Evolutionary conservation across 2,888 invertebrate genomes (phyloP).

Genomic region (Chrysotoxum bicinctum): DNA sequence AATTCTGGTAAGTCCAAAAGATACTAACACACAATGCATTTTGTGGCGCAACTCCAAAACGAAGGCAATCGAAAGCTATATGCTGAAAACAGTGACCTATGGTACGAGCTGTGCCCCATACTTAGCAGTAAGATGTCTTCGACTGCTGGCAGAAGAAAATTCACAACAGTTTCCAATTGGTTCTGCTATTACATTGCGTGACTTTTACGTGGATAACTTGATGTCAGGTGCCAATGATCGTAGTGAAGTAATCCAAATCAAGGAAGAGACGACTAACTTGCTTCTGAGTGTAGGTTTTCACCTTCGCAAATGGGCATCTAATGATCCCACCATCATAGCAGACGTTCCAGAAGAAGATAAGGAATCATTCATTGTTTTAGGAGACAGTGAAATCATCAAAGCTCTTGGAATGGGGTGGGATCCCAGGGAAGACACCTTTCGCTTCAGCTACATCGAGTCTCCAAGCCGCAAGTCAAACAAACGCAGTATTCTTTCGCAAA

Average conservation of each 20-base stretch:
- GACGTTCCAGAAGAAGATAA: background rate
- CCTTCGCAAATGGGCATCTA: conserved; percentile 19
- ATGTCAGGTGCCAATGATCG: conserved; percentile 44
- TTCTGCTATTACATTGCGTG: conserved; percentile 5
- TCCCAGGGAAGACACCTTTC: conserved; percentile 30
- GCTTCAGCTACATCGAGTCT: conserved; percentile 19
- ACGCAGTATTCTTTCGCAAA: conserved; percentile 47
- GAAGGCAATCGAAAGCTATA: no score
- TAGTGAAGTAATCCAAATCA: background rate
- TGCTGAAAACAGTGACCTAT: no score
- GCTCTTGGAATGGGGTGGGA: conserved; percentile 51
- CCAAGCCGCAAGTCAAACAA: conserved; percentile 32
- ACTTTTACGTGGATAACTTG: conserved; percentile 51
- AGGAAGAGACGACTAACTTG: background rate
- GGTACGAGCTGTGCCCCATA: no score
- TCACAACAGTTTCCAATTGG: conserved; percentile 17
- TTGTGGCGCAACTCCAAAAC: no score
- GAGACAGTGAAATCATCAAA: conserved; percentile 31
- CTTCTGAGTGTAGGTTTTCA: background rate
- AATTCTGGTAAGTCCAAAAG: no score
- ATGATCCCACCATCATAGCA: conserved; percentile 11
- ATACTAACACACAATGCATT: no score
- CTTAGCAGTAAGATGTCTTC: no score
- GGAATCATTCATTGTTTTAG: conserved; percentile 26
- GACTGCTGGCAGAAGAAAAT: conserved; percentile 18